Conservation (phyloP, 2,888 invertebrate genomes). For the Patella pellucida region DNA sequence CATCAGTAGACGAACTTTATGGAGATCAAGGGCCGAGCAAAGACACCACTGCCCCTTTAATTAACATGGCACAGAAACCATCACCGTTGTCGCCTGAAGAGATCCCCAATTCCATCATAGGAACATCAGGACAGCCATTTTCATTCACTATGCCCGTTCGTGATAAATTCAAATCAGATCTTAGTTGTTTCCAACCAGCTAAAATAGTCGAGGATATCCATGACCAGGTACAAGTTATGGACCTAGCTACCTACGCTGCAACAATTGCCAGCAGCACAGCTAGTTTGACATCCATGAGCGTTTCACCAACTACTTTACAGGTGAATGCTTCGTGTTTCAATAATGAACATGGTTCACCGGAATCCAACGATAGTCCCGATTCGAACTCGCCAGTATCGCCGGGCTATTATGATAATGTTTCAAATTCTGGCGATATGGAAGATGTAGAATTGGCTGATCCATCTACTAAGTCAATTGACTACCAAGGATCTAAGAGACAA, state of each 20-base stretch:
- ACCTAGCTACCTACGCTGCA: conserved; percentile 69
- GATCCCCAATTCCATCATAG: conserved; percentile 42
- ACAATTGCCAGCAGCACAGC: conserved; percentile 69
- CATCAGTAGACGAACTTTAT: conserved; percentile 50
- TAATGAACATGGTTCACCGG: conserved; percentile 44
- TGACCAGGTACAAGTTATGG: conserved; percentile 58
- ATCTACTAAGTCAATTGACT: conserved; percentile 65
- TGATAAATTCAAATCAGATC: conserved; percentile 13
- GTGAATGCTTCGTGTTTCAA: conserved; percentile 30
- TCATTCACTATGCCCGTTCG: conserved; percentile 45
- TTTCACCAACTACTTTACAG: conserved; percentile 63
- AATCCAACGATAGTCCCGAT: conserved; percentile 50
- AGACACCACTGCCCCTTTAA: conserved; percentile 25
- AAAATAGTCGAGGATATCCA: conserved; percentile 24
- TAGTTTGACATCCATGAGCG: conserved; percentile 67
- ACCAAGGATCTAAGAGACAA: conserved; percentile 66
- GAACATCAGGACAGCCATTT: conserved; percentile 46
- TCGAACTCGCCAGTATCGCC: conserved; percentile 62
- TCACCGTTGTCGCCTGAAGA: conserved; percentile 59
- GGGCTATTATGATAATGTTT: conserved; percentile 57
- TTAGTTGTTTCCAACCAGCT: conserved; percentile 8
- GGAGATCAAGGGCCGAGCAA: conserved; percentile 20
- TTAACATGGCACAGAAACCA: conserved; percentile 46
- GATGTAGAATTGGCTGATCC: conserved; percentile 66
- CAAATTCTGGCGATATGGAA: conserved; percentile 47